These are phyloP conservation scores for Eublepharis macularius DNA, from an alignment of 2,113 vertebrate species.

Conservation along the genomic window DNA sequence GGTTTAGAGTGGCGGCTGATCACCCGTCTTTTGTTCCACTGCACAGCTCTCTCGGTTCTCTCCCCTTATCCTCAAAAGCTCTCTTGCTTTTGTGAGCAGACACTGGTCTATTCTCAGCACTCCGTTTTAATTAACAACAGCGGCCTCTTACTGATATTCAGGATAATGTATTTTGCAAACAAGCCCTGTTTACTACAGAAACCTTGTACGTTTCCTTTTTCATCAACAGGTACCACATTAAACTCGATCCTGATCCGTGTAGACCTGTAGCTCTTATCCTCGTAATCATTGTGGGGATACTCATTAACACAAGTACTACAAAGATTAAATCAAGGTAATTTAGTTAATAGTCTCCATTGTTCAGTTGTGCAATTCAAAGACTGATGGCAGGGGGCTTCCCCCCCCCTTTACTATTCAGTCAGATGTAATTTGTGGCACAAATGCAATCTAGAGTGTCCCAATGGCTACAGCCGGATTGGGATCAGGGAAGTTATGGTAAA, in stretches of 20 bases:
- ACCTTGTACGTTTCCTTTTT: background rate
- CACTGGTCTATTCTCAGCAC: background rate
- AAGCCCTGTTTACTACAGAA: slow-evolving; percentile 8
- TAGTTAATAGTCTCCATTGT: background rate
- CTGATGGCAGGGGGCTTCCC: too few species aligned
- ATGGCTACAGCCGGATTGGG: background rate
- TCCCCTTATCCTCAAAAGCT: too few species aligned
- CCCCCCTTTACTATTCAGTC: background rate
- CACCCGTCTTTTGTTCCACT: background rate
- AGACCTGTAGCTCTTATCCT: slow-evolving; percentile 84
- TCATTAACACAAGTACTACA: slow-evolving; percentile 84
- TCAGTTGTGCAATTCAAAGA: background rate
- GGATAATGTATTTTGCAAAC: background rate
- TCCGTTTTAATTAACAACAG: background rate
- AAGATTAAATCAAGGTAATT: slow-evolving; percentile 83
- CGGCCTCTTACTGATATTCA: background rate
- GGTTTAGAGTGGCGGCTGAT: background rate
- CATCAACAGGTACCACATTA: slow-evolving; percentile 80
- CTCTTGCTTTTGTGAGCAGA: background rate
- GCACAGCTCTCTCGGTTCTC: background rate
- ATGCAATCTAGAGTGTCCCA: too few species aligned
- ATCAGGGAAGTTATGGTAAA: too few species aligned
- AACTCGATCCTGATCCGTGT: slow-evolving; percentile 89
- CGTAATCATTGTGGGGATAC: slow-evolving; percentile 77
- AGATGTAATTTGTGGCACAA: background rate